phyloP scores from a whole-genome alignment of 1,140 invertebrate genomes.

The Drosophila azteca region DNA sequence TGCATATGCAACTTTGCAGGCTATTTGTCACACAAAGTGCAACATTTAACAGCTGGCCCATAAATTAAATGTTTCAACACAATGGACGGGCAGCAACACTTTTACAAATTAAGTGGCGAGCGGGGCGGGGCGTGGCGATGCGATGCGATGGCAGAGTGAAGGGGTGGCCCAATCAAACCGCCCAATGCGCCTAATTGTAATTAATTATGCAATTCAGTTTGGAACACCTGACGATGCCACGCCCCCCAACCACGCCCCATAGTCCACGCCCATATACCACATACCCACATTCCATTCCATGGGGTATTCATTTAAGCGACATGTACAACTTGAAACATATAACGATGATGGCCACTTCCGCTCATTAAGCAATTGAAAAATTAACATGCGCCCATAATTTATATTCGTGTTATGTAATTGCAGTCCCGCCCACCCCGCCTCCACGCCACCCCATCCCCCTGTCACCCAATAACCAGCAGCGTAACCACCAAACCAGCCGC shows the following conservation, averaged over 20 bases:
- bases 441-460: too few species aligned
- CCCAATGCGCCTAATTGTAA: constrained; percentile 67
- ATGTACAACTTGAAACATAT: constrained; percentile 74
- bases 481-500: background rate
- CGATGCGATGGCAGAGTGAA: too few species aligned
- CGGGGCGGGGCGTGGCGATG: too few species aligned
- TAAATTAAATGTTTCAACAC: constrained; percentile 71
- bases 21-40: constrained; percentile 76
- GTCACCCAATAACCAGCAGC: too few species aligned
- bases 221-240: constrained; percentile 60
- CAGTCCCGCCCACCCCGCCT: background rate
- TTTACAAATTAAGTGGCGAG: constrained; percentile 74
- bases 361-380: constrained; percentile 83
- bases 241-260: constrained; percentile 26
- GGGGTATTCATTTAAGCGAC: constrained; percentile 61
- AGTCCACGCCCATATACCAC: background rate
- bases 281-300: background rate
- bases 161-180: constrained; percentile 27
- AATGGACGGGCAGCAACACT: constrained; percentile 56
- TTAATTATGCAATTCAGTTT: constrained; percentile 66
- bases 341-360: constrained; percentile 80
- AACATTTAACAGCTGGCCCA: constrained; percentile 76
- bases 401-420: constrained; percentile 51
- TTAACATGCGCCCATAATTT: constrained; percentile 74
- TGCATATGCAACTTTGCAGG: constrained; percentile 64